Base-by-base conservation (phyloP, 23 tunicate species). In the Ascidia mentula region DNA sequence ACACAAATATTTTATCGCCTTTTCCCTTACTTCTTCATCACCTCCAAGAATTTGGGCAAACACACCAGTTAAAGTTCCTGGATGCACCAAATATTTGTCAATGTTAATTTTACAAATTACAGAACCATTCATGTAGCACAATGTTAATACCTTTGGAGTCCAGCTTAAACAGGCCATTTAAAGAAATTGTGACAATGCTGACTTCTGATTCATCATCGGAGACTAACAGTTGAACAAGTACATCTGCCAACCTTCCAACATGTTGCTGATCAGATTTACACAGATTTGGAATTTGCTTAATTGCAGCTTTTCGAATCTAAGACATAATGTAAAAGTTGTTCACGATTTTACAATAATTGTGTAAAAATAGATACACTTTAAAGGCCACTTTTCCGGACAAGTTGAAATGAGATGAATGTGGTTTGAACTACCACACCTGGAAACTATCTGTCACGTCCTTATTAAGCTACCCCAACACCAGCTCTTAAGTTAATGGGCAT, bases 291-390 rank as follows among this genome's bases (percentile, higher is more conserved):
- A 93, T 36, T 72, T 93, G 93, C 74, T 93, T 93, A 59, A 93
- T 88, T 18, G 98, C 98, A 34, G 98, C 83, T 69, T 81, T 80
- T 6, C 98, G 81, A 72, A 93, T 88, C 84, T n/a, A n/a, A n/a
- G n/a, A n/a, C n/a, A n/a, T n/a, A n/a, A n/a, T n/a, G n/a, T n/a
- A n/a, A n/a, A n/a, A n/a, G n/a, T n/a, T n/a, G n/a, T n/a, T n/a
- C n/a, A n/a, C n/a, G n/a, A n/a, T n/a, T n/a, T n/a, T n/a, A n/a
- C n/a, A n/a, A n/a, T n/a, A n/a, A n/a, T n/a, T n/a, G n/a, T n/a
- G n/a, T n/a, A n/a, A n/a, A n/a, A n/a, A n/a, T n/a, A n/a, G n/a
- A n/a, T n/a, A n/a, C n/a, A n/a, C n/a, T n/a, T n/a, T n/a, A n/a
- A n/a, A n/a, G n/a, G n/a, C n/a, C n/a, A n/a, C n/a, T n/a, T n/a